phyloP scores from a whole-genome alignment of 2,888 invertebrate species.

The Hydrotaea cyrtoneurina region DNA sequence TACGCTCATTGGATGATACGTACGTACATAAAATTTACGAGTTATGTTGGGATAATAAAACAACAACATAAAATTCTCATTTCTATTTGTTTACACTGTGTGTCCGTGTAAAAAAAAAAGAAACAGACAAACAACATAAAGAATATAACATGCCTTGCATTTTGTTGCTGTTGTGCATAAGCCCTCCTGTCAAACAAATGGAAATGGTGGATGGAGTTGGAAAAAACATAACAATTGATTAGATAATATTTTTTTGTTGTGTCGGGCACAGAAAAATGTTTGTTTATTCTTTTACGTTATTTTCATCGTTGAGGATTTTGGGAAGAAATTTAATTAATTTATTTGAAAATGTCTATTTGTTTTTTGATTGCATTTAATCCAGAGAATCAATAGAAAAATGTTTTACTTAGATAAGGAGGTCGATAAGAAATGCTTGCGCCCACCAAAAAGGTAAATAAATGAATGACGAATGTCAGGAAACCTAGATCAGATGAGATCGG shows the following conservation, averaged over 20 bases:
- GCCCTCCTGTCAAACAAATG: not conserved
- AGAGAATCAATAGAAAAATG: not conserved
- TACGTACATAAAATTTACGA: conserved; percentile 11
- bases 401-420: not conserved
- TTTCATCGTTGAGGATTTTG: not conserved
- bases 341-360: conserved; percentile 26
- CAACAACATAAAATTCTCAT: conserved; percentile 30
- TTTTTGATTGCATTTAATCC: not conserved
- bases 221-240: not conserved
- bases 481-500: too few relatives aligned
- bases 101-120: not conserved
- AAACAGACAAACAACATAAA: not conserved
- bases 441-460: not conserved
- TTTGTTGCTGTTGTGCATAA: not conserved
- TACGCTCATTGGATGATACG: not conserved
- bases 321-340: conserved; percentile 25
- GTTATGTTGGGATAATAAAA: conserved; percentile 5
- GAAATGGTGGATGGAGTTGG: not conserved
- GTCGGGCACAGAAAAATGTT: not conserved
- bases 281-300: not conserved
- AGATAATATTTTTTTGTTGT: not conserved
- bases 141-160: conserved; percentile 3
- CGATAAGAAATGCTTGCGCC: not conserved
- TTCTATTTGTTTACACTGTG: conserved; percentile 22
- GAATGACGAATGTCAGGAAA: too few relatives aligned